These are phyloP conservation scores for Polydrusus cervinus DNA, from an alignment of 2,888 invertebrate genomes.

Conservation along the genomic window DNA sequence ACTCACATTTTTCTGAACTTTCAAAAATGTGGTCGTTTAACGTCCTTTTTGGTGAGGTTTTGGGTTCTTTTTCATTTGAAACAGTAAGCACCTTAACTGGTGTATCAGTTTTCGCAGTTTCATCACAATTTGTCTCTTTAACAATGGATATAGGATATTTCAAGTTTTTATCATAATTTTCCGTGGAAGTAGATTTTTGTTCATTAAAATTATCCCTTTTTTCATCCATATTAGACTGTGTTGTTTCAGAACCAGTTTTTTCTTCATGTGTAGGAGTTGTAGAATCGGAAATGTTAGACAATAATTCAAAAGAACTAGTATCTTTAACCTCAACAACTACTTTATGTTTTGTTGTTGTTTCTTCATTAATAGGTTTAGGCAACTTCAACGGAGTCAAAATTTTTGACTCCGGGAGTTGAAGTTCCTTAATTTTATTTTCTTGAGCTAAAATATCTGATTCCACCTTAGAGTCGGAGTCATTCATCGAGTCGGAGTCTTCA, in stretches of 20 bases:
- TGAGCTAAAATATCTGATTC: conserved; percentile 49
- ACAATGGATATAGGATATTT: not conserved
- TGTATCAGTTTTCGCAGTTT: not conserved
- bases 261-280: not conserved
- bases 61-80: not conserved
- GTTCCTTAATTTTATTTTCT: conserved; percentile 34
- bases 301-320: conserved; percentile 4
- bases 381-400: conserved; percentile 34
- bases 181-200: not conserved
- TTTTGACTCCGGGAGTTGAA: conserved; percentile 61
- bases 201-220: not conserved
- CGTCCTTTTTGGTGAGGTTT: conserved; percentile 38
- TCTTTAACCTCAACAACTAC: conserved; percentile 20
- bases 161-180: not conserved
- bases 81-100: not conserved
- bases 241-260: not conserved
- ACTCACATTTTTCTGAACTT: not conserved
- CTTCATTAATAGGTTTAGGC: conserved; percentile 27
- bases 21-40: conserved; percentile 6
- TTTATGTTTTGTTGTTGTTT: conserved; percentile 19
- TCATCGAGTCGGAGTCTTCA: conserved; percentile 18
- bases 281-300: not conserved
- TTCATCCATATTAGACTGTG: not conserved
- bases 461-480: conserved; percentile 34
- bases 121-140: not conserved